These are phyloP conservation scores for Panopea generosa DNA, from an alignment of 2,888 invertebrate genomes.

Conservation along the genomic window DNA sequence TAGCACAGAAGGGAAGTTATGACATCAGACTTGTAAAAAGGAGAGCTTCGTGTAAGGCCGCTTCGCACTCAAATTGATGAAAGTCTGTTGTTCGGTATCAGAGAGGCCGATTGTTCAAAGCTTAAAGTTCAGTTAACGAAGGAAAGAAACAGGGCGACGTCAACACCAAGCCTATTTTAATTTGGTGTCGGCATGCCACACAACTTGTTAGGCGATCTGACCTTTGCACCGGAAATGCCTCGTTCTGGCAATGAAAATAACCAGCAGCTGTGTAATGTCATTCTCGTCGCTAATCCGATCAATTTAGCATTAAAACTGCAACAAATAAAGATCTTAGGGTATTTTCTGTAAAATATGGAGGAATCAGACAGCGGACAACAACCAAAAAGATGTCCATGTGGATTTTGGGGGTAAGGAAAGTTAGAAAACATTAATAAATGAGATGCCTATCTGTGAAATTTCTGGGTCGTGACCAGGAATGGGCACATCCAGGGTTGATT, in stretches of 20 bases:
- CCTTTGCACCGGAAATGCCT: slow-evolving; percentile 68
- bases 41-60: too few species aligned
- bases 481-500: slow-evolving; percentile 36
- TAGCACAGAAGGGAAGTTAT: too few species aligned
- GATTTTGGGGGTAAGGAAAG: slow-evolving; percentile 80
- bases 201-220: slow-evolving; percentile 15
- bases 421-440: neutral
- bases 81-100: too few species aligned
- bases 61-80: too few species aligned
- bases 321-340: too few species aligned
- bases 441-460: neutral
- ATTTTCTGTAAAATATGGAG: slow-evolving; percentile 66
- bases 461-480: slow-evolving; percentile 22
- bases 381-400: slow-evolving; percentile 78
- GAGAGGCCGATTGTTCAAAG: too few species aligned
- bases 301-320: slow-evolving; percentile 17
- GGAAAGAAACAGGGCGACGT: too few species aligned
- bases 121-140: too few species aligned
- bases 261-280: slow-evolving; percentile 74
- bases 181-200: too few species aligned
- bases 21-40: too few species aligned
- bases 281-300: slow-evolving; percentile 64
- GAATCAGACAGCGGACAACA: slow-evolving; percentile 80
- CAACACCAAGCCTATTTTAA: too few species aligned
- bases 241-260: slow-evolving; percentile 67